Percentiles rank a stretch among this genome's conserved stretches.
Evolutionary conservation across 2,113 vertebrate species (phyloP).

Genomic region (Microcebus ravelobensis): DNA sequence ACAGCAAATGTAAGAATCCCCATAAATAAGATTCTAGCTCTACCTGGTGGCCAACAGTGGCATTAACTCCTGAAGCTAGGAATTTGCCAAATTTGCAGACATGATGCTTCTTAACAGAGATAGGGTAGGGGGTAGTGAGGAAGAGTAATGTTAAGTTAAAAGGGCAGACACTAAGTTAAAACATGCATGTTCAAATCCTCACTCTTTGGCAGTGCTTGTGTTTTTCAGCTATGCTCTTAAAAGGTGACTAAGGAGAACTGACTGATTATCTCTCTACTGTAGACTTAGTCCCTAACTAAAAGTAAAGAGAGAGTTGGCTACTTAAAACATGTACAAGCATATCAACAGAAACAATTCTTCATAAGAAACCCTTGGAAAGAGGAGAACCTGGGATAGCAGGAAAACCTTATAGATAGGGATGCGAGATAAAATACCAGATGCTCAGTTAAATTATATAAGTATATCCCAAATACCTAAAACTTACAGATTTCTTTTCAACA

Average conservation of each 20-base stretch:
- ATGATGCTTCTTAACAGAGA: background rate
- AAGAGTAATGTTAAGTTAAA: background rate
- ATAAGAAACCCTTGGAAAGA: background rate
- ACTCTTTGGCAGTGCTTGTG: background rate
- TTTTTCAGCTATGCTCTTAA: background rate
- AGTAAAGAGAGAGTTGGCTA: background rate
- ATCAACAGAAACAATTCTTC: background rate
- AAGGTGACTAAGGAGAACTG: background rate
- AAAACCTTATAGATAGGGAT: background rate
- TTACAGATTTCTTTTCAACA: background rate
- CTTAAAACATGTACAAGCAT: background rate
- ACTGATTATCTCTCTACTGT: background rate
- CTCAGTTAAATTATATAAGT: background rate
- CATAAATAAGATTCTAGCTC: slow-evolving; percentile 16
- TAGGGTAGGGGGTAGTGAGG: background rate
- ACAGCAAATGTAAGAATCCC: background rate
- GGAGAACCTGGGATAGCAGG: background rate
- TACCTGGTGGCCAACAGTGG: background rate
- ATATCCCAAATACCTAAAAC: background rate
- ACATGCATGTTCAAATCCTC: background rate
- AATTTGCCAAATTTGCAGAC: background rate
- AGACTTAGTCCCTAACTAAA: background rate
- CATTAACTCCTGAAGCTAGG: background rate
- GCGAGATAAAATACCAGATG: background rate
- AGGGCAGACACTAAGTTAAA: background rate